A percentile compares a stretch with the other conserved stretches of the same genome.
Conservation (phyloP, 2,888 invertebrate genomes). For the Luperina nickerlii region DNA sequence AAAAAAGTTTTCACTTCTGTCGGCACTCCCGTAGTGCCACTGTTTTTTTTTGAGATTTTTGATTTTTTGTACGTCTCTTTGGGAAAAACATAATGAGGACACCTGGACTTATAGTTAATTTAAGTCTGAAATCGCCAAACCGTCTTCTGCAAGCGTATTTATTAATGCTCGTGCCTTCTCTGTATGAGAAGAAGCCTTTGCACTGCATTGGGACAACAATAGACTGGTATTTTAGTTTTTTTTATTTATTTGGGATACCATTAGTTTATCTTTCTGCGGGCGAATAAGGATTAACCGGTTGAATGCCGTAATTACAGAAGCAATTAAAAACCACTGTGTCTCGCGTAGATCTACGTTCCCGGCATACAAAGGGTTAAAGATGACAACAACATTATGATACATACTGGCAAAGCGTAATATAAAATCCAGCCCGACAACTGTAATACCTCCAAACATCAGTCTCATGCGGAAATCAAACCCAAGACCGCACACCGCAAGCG, state of each 20-base stretch:
- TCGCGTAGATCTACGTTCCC: too few species aligned
- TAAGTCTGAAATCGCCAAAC: not conserved
- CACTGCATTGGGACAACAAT: not conserved
- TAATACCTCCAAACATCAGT: slow-evolving; percentile 28
- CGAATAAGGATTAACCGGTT: too few species aligned
- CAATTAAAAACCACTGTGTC: too few species aligned
- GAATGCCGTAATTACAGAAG: too few species aligned
- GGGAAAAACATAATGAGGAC: not conserved
- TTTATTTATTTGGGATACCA: not conserved
- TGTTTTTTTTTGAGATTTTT: not conserved
- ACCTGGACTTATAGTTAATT: too few species aligned
- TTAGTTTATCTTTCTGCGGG: not conserved
- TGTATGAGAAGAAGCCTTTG: not conserved
- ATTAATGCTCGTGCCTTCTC: not conserved
- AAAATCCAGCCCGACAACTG: not conserved
- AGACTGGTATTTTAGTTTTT: not conserved
- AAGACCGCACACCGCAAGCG: slow-evolving; percentile 48
- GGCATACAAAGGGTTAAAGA: too few species aligned
- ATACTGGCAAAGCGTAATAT: not conserved
- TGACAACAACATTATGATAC: not conserved
- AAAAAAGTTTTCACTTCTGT: too few species aligned
- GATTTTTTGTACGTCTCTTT: not conserved
- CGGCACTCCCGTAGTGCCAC: too few species aligned
- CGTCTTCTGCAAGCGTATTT: not conserved
- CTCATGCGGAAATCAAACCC: slow-evolving; percentile 33